A percentile compares a stretch with the other conserved stretches of the same genome.
Conservation (phyloP, 2,888 invertebrate species). For the Drosophila suboccidentalis region DNA sequence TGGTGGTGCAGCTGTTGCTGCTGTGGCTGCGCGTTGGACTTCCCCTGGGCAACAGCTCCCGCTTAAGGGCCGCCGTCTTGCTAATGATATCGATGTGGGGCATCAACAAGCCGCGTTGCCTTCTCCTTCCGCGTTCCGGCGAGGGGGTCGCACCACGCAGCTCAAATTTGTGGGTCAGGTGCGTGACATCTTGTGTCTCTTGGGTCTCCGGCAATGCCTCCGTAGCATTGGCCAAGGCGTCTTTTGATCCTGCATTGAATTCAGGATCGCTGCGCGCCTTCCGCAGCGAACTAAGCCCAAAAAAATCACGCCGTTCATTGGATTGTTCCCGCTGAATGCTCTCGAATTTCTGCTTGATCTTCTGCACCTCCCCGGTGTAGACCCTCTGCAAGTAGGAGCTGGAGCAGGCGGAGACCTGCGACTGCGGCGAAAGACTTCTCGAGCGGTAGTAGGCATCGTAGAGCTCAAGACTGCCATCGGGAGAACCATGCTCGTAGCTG, state of each 20-base stretch:
- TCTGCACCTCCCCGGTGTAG: constrained; percentile 91
- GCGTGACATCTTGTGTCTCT: constrained; percentile 36
- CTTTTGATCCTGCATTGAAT: constrained; percentile 88
- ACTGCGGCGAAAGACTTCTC: constrained; percentile 91
- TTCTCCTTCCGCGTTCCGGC: constrained; percentile 86
- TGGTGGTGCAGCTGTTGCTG: constrained; percentile 86
- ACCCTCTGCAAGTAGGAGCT: constrained; percentile 89
- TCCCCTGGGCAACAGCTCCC: constrained; percentile 85
- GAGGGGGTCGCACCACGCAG: constrained; percentile 72
- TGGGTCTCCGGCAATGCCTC: constrained; percentile 56
- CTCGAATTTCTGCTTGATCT: constrained; percentile 92
- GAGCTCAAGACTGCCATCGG: constrained; percentile 86
- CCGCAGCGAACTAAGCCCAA: constrained; percentile 86
- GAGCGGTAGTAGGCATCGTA: constrained; percentile 90
- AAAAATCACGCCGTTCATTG: constrained; percentile 79
- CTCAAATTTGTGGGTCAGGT: constrained; percentile 88
- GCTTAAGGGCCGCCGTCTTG: constrained; percentile 90
- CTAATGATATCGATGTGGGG: constrained; percentile 96
- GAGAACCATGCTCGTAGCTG: constrained; percentile 75
- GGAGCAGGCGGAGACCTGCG: constrained; percentile 88
- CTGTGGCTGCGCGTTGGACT: constrained; percentile 73
- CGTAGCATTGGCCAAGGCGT: constrained; percentile 85
- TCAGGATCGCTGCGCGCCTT: constrained; percentile 93
- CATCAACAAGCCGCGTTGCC: constrained; percentile 89
- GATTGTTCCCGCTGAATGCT: constrained; percentile 69